Percentiles rank a stretch among this genome's conserved stretches.
phyloP scores from a whole-genome alignment of 2,888 invertebrate species.

The Netelia fuscicornis region DNA sequence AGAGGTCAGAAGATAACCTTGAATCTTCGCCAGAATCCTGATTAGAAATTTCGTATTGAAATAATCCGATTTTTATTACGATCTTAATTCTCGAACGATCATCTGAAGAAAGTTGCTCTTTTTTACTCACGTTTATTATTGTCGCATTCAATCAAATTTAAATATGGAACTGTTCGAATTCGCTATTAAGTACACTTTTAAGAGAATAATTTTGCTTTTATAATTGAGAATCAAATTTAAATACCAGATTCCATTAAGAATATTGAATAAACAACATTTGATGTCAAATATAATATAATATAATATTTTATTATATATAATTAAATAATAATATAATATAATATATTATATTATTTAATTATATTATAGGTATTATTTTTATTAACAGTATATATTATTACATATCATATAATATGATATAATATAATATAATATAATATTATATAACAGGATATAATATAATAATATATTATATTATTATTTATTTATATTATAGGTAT shows the following conservation, averaged over 20 bases:
- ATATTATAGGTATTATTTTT: no score
- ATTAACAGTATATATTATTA: no score
- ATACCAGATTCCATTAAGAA: not conserved
- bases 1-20: constrained; percentile 46
- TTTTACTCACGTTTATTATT: not conserved
- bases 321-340: no score
- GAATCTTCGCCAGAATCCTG: constrained; percentile 29
- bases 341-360: no score
- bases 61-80: not conserved
- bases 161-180: not conserved
- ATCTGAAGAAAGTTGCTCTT: not conserved
- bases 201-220: not conserved
- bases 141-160: not conserved
- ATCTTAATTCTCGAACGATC: not conserved
- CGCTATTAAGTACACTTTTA: no score
- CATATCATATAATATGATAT: no score
- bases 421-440: no score
- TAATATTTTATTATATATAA: no score
- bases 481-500: no score
- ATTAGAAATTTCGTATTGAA: constrained; percentile 31
- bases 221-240: not conserved
- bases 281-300: not conserved
- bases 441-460: no score
- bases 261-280: not conserved
- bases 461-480: no score